phyloP scores from a whole-genome alignment of 2,113 vertebrate species.

The Saguinus midas region DNA sequence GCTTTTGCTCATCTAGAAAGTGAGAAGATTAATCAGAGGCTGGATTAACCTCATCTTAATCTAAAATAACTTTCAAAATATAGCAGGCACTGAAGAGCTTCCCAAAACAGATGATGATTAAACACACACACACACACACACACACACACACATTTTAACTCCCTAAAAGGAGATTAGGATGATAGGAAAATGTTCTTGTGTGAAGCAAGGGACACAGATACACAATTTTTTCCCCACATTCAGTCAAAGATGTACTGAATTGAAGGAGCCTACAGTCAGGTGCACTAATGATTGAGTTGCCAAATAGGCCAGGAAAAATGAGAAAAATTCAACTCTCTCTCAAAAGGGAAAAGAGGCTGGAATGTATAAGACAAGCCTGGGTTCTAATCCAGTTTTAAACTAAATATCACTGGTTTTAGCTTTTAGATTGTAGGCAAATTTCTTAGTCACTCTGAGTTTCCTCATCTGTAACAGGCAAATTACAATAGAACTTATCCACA shows the following conservation, averaged over 20 bases:
- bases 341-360: background rate
- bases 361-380: background rate
- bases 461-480: background rate
- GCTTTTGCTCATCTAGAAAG: background rate
- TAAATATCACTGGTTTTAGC: background rate
- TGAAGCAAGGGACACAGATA: background rate
- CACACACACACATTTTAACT: background rate
- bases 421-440: background rate
- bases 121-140: too few species aligned
- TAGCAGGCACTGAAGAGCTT: background rate
- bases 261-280: background rate
- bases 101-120: background rate
- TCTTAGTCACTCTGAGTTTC: background rate
- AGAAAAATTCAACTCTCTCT: background rate
- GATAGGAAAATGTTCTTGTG: background rate
- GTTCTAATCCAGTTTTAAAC: background rate
- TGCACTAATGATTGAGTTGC: background rate
- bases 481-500: background rate
- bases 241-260: background rate
- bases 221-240: background rate
- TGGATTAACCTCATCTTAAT: slow-evolving; percentile 18
- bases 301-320: background rate
- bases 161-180: background rate
- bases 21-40: background rate
- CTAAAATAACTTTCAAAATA: slow-evolving; percentile 14